phyloP scores from a whole-genome alignment of 2,113 vertebrate genomes.

The Leucopternis melanops region DNA sequence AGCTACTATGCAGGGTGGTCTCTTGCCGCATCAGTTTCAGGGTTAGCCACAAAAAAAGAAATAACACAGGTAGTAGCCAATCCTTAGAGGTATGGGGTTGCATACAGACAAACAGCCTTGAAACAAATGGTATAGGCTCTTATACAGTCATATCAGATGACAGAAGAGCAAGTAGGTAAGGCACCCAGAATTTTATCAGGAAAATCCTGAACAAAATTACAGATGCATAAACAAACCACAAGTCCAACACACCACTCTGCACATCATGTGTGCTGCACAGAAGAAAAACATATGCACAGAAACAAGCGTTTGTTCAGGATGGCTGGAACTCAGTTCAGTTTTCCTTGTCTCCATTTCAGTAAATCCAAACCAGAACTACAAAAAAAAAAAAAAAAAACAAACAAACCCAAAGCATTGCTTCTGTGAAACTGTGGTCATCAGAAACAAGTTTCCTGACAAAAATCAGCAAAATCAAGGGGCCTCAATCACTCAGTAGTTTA shows the following conservation, averaged over 20 bases:
- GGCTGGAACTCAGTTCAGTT: neutral
- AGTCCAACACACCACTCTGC: neutral
- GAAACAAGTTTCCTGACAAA: neutral
- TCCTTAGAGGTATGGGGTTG: neutral
- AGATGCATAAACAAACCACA: neutral
- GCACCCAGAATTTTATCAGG: neutral
- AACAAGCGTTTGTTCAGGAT: neutral
- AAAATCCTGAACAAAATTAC: neutral
- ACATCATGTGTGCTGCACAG: neutral
- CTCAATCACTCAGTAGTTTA: neutral
- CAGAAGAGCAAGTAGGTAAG: neutral
- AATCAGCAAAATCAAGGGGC: neutral
- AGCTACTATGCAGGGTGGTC: neutral
- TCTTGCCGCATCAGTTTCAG: neutral
- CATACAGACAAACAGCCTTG: neutral
- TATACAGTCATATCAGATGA: rapidly evolving
- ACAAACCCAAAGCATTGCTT: neutral
- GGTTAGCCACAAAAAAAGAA: neutral
- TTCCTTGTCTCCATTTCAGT: neutral
- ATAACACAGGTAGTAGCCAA: neutral
- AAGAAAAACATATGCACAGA: neutral
- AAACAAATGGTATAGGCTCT: neutral
- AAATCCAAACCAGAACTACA: neutral
- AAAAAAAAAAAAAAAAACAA: neutral
- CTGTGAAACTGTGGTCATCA: neutral